Percentiles rank a stretch among this genome's conserved stretches.
Conservation (phyloP, 2,888 invertebrate species). For the Epinotia brunnichana region DNA sequence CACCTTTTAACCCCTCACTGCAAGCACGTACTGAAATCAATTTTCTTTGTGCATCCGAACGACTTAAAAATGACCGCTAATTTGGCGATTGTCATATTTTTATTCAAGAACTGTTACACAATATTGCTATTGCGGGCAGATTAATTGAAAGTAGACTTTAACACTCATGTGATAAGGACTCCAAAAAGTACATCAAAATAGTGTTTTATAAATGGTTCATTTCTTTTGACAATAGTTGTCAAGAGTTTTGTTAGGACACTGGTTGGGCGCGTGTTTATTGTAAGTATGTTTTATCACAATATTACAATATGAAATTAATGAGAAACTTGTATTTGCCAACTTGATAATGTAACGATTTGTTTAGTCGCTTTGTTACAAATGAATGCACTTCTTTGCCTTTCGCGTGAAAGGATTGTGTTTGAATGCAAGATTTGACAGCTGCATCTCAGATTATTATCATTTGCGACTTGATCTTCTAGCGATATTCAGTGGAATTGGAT, state of each 20-base stretch:
- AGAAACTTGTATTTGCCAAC: slow-evolving; percentile 27
- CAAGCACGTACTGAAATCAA: neutral
- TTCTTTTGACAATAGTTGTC: slow-evolving; percentile 16
- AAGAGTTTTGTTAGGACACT: slow-evolving; percentile 32
- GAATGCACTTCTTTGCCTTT: neutral
- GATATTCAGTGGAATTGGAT: too few relatives aligned
- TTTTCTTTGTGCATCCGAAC: slow-evolving; percentile 56
- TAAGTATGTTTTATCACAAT: slow-evolving; percentile 27
- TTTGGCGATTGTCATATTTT: slow-evolving; percentile 54
- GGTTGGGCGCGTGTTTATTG: slow-evolving; percentile 39
- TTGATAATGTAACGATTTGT: neutral
- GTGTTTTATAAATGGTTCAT: slow-evolving; percentile 25
- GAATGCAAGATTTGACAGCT: neutral
- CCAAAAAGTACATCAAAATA: neutral
- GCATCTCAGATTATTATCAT: neutral
- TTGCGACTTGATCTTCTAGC: too few relatives aligned
- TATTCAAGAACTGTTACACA: slow-evolving; percentile 10
- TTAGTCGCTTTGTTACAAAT: neutral
- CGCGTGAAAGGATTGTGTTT: neutral
- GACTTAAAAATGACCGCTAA: slow-evolving; percentile 55
- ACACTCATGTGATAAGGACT: neutral
- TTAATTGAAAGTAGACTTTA: slow-evolving; percentile 5
- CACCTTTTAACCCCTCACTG: slow-evolving; percentile 2
- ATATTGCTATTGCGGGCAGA: neutral
- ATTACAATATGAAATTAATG: slow-evolving; percentile 28